These are phyloP conservation scores for Drosophila seguyi DNA, from an alignment of 1,140 invertebrate genomes.

Conservation along the genomic window DNA sequence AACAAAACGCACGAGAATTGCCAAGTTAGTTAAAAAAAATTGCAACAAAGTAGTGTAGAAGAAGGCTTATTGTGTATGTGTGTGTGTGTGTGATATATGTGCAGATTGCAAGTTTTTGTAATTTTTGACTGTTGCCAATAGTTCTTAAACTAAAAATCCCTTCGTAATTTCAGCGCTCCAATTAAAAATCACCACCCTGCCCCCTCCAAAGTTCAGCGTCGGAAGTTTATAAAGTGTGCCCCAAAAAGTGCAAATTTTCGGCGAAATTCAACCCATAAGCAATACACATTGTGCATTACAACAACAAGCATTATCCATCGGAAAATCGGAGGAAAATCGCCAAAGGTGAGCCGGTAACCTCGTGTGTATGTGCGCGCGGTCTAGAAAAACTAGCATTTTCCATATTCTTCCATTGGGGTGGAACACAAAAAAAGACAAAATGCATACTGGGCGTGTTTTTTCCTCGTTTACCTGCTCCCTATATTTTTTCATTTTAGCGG, in stretches of 20 bases:
- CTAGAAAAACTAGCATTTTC: constrained; percentile 45
- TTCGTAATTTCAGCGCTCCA: constrained; percentile 38
- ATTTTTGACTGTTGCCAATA: constrained; percentile 6
- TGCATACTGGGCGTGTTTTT: constrained; percentile 26
- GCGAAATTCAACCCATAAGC: constrained; percentile 39
- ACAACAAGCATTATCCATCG: constrained; percentile 19
- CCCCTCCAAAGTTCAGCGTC: constrained; percentile 17
- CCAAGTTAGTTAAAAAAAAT: constrained; percentile 71
- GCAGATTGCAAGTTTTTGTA: constrained; percentile 31
- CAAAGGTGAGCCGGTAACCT: constrained; percentile 40
- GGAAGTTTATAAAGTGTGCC: constrained; percentile 33
- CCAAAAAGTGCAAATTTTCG: constrained; percentile 35
- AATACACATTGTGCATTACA: constrained; percentile 47
- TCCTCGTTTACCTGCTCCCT: not conserved
- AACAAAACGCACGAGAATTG: constrained; percentile 71
- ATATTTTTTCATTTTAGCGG: constrained; percentile 55
- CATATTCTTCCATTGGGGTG: constrained; percentile 37
- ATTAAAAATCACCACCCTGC: constrained; percentile 15
- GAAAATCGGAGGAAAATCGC: constrained; percentile 25
- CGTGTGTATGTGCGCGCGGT: constrained; percentile 25
- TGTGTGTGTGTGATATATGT: constrained; percentile 32
- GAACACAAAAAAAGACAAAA: constrained; percentile 1
- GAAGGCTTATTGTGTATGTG: constrained; percentile 44
- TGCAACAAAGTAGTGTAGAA: constrained; percentile 74
- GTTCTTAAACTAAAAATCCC: constrained; percentile 14